Evolutionary conservation across 1,140 invertebrate species (phyloP).

Genomic region (Wiebesia pumilae): DNA sequence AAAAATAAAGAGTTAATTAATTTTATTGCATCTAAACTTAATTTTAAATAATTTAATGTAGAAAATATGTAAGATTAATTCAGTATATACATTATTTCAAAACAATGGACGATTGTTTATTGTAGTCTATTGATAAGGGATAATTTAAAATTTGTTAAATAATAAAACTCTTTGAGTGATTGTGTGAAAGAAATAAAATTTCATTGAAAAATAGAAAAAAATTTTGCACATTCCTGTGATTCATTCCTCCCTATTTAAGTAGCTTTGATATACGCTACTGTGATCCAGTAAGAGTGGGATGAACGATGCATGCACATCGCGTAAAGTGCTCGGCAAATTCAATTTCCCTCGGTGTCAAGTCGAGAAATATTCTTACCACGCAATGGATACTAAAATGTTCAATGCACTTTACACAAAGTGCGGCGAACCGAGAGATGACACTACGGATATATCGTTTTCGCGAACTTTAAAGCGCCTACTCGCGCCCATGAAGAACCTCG

Average conservation of each 20-base stretch:
- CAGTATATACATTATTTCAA: too few relatives aligned
- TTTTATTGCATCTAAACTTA: too few relatives aligned
- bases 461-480: slow-evolving; percentile 21
- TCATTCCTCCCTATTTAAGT: slow-evolving; percentile 30
- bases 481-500: not conserved
- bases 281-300: not conserved
- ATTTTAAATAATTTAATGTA: too few relatives aligned
- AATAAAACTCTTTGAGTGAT: not conserved
- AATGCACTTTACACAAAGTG: slow-evolving; percentile 48
- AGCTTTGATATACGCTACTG: not conserved
- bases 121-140: too few relatives aligned
- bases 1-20: too few relatives aligned
- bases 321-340: slow-evolving; percentile 51
- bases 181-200: not conserved
- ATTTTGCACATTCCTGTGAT: not conserved
- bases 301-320: slow-evolving; percentile 43
- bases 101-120: too few relatives aligned
- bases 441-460: slow-evolving; percentile 41
- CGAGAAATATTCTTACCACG: slow-evolving; percentile 51
- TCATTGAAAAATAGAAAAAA: too few relatives aligned
- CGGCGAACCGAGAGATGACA: slow-evolving; percentile 37
- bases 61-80: too few relatives aligned
- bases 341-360: slow-evolving; percentile 48
- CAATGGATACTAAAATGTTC: slow-evolving; percentile 49
- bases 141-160: too few relatives aligned